Conservation (phyloP, 2,888 invertebrate species). For the Brachypterus glaber region DNA sequence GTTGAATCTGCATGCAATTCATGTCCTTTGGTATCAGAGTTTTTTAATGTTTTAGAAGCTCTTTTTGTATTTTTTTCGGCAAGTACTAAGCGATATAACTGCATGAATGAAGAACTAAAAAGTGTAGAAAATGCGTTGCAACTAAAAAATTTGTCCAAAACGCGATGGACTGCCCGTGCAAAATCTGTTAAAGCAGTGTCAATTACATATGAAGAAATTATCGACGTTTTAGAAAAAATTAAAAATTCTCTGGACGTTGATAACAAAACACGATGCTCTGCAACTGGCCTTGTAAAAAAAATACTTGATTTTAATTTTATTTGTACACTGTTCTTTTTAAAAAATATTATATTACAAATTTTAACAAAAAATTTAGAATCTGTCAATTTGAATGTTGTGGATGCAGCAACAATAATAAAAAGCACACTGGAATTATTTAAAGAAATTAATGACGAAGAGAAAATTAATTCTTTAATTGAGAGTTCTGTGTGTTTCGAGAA, state of each 20-base stretch:
- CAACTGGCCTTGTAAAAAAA: conserved; percentile 7
- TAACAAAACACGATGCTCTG: conserved; percentile 5
- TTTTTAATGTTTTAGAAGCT: conserved; percentile 5
- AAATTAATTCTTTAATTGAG: conserved; percentile 5
- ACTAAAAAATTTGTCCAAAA: conserved; percentile 7
- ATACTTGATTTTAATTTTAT: conserved; percentile 8
- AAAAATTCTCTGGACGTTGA: not conserved
- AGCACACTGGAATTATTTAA: not conserved
- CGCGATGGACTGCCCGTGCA: conserved; percentile 8
- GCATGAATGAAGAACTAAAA: conserved; percentile 5
- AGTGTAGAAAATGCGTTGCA: conserved; percentile 6
- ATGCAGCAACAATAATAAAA: not conserved
- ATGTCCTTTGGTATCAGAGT: conserved; percentile 4
- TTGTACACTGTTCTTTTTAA: conserved; percentile 4
- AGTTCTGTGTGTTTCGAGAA: conserved; percentile 1
- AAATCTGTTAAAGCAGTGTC: conserved; percentile 8
- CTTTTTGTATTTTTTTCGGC: conserved; percentile 6
- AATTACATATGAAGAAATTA: conserved; percentile 3
- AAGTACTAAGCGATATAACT: conserved; percentile 4
- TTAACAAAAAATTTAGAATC: not conserved
- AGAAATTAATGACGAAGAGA: conserved; percentile 1
- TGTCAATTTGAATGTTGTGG: conserved; percentile 3
- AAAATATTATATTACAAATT: too few species aligned
- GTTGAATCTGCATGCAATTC: conserved; percentile 5
- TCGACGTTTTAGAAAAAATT: conserved; percentile 2